Evolutionary conservation across 2,113 vertebrate species (phyloP), one percentile per base, ranked within the genome.

Genomic region (Eudyptes chrysolophus): DNA sequence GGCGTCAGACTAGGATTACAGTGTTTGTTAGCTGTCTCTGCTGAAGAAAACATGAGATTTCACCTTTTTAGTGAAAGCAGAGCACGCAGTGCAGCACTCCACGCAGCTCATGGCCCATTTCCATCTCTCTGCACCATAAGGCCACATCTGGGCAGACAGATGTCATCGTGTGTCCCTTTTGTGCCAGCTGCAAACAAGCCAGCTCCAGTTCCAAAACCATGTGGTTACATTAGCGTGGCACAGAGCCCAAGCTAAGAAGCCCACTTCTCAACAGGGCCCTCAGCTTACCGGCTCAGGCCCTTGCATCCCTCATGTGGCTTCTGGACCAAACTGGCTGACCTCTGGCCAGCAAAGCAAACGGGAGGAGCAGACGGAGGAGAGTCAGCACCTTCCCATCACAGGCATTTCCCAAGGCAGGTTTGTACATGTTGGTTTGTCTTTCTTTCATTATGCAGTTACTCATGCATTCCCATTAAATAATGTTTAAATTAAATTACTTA

Each of bases 91-190:
- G 16, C 9, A 16, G 57, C 42, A 34, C 14, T 46, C 49, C 9
- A 0, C 4, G 6, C 26, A 22, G 8, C 38, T 65, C 26, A 29
- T 10, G 30, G 66, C 44, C 34, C 4, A 0, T 54, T 83, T 87
- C n/a, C 17, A 8, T 32, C 44, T 70, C 44, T 66, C 24, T 13
- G 8, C 19, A 16, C 51, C 10, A 4, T 14, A 46, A 57, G 44
- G 22, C 16, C 85, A 81, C 46, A n/a, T 77, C 85, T 85, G 57
- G 40, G 30, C n/a, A 72, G 65, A 32, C 26, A 81, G 51, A 70
- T 40, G 49, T n/a, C 38, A 30, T 52, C 4, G 1, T 0, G 0
- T 30, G 32, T 44, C 46, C 40, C 40, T 34, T 44, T 22, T 2
- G 2, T 40, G 49, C 34, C 84, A 66, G 71, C 54, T 66, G 58